These are phyloP conservation scores for Gymnosoma rotundatum DNA, from an alignment of 2,888 invertebrate genomes.

Conservation along the genomic window DNA sequence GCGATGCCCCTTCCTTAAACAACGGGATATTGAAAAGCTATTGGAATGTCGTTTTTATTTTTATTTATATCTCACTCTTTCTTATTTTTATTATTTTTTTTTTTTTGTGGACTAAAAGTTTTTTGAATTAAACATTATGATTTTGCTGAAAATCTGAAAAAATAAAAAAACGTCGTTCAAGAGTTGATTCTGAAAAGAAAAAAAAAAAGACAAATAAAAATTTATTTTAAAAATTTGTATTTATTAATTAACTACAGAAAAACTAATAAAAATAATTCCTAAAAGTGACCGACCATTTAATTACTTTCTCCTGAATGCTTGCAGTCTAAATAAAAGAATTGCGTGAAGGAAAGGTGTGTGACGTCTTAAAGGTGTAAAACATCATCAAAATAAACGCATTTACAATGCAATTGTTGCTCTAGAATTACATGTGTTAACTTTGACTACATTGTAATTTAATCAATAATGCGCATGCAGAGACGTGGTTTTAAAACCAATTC, in stretches of 20 bases:
- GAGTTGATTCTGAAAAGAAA: slow-evolving; percentile 63
- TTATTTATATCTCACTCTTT: slow-evolving; percentile 26
- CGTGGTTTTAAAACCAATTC: background rate
- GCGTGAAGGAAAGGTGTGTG: background rate
- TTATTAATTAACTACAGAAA: background rate
- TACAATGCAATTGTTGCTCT: background rate
- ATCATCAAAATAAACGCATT: slow-evolving; percentile 16
- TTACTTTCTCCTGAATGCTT: too few relatives aligned
- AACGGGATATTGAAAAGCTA: slow-evolving; percentile 27
- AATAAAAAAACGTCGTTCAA: slow-evolving; percentile 32
- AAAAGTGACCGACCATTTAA: background rate
- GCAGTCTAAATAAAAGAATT: too few relatives aligned
- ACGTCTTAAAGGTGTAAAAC: background rate
- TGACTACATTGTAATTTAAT: background rate
- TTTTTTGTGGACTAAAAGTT: slow-evolving; percentile 29
- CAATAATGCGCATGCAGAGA: background rate
- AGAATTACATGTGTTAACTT: background rate
- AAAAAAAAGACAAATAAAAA: slow-evolving; percentile 38
- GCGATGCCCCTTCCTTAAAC: slow-evolving; percentile 34
- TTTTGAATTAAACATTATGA: slow-evolving; percentile 49
- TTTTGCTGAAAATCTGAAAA: slow-evolving; percentile 69
- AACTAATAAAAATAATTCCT: background rate
- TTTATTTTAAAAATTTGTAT: slow-evolving; percentile 15
- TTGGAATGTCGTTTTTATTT: slow-evolving; percentile 52
- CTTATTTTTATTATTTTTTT: slow-evolving; percentile 3